Conservation (phyloP, 2,797 vertebrate genomes). For the Podarcis lilfordi region DNA sequence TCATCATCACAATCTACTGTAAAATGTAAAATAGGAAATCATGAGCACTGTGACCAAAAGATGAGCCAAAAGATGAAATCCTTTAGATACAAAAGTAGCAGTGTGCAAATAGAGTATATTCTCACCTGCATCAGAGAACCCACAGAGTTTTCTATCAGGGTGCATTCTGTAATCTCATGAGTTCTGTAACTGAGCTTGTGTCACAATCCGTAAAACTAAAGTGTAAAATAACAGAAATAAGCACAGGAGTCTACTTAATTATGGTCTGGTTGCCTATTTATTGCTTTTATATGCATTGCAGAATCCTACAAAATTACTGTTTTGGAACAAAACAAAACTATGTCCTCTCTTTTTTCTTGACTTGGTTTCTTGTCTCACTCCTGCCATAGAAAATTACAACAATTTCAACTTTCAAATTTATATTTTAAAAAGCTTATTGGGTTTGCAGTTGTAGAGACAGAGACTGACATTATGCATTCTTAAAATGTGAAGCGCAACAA, state of each 20-base stretch:
- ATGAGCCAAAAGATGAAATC: not conserved
- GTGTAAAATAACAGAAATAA: not conserved
- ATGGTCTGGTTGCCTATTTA: not conserved
- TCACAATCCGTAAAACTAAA: not conserved
- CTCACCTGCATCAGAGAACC: not conserved
- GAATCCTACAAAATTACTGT: not conserved
- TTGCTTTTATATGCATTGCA: not conserved
- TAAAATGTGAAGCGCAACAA: not conserved
- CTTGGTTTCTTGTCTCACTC: not conserved
- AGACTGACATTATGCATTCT: not conserved
- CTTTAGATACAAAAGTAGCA: not conserved
- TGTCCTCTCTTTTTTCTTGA: not conserved
- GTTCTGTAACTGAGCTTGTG: not conserved
- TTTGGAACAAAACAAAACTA: not conserved
- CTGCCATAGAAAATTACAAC: not conserved
- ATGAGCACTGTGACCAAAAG: not conserved
- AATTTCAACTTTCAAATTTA: not conserved
- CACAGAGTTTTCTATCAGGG: not conserved
- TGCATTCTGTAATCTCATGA: not conserved
- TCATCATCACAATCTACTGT: not conserved
- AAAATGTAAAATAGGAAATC: not conserved
- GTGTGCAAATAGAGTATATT: not conserved
- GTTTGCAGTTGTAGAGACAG: not conserved
- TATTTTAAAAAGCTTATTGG: too few relatives aligned
- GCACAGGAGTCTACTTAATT: not conserved